Evolutionary conservation across 2,888 invertebrate species (phyloP).

Genomic region (Kryphioiulus occultus): DNA sequence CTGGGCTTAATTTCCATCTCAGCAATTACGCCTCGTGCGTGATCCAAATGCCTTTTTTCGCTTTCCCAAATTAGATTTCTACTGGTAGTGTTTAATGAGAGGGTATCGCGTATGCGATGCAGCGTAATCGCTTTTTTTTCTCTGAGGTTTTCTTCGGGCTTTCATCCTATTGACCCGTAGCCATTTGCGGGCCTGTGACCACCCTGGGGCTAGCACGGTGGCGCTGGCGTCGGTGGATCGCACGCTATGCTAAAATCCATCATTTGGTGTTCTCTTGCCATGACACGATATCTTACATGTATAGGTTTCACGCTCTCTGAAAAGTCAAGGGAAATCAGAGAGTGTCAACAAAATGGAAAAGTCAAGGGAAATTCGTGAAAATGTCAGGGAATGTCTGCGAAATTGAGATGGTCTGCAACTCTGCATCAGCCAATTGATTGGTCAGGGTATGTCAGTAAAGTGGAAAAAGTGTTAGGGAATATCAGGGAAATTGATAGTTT

Average conservation of each 20-base stretch:
- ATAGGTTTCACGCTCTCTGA: too few species aligned
- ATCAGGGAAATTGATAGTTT: too few species aligned
- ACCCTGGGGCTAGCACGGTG: background rate
- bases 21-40: background rate
- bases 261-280: too few species aligned
- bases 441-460: too few species aligned
- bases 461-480: too few species aligned
- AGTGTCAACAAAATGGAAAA: too few species aligned
- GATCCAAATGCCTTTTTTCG: background rate
- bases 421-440: too few species aligned
- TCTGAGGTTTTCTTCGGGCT: background rate
- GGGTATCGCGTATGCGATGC: background rate
- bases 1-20: background rate
- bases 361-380: too few species aligned
- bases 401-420: too few species aligned
- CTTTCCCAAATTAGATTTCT: background rate
- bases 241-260: background rate
- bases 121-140: background rate
- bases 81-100: background rate
- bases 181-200: background rate
- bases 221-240: background rate
- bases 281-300: too few species aligned
- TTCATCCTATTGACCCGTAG: background rate
- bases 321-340: too few species aligned
- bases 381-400: too few species aligned